Evolutionary conservation across 2,113 vertebrate species (phyloP), one percentile per base, ranked within the genome.

Genomic region (Sprattus sprattus): DNA sequence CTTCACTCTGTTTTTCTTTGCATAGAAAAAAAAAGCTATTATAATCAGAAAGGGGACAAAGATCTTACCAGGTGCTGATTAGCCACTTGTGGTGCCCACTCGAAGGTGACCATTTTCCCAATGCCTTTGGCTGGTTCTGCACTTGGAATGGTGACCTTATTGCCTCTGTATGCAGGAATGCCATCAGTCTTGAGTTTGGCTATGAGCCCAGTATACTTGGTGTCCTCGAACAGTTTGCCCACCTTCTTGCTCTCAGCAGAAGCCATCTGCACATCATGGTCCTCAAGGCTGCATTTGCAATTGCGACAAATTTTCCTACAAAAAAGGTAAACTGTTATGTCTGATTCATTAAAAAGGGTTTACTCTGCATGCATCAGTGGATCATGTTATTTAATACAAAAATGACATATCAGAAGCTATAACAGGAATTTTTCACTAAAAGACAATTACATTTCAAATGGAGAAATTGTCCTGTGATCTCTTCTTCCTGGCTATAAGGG

Each of bases 281-380:
- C 98, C 78, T 98, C 93, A 83, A 97, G 94, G 18, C 97, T 97
- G 85, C 98, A 99, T 87, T 99, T 99, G 89, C 98, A 99, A 92
- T 99, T 99, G 46, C 97, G 93, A 81, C 98, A 99, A 92, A 99
- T 97, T 93, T 99, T 99, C 90, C 98, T 99, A 91, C 82, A 88
- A 90, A 85, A 7, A 4, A 84, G 28, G 18, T 60, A 20, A 64
- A 6, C 25, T 25, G n/a, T 25, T 64, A n/a, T 64, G 9, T 1
- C 22, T 64, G 22, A 64, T 54, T 16, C 15, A 1, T 54, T 54
- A 13, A 54, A 64, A n/a, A n/a, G 47, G n/a, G 4, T 64, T 22
- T 8, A n/a, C 1, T 64, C 20, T n/a, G 60, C 60, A 64, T n/a
- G 22, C n/a, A 49, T 11, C 47, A 49, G 47, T 49, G 47, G 47